Conservation (phyloP, 2,888 invertebrate species). For the Drosophila atripex region DNA sequence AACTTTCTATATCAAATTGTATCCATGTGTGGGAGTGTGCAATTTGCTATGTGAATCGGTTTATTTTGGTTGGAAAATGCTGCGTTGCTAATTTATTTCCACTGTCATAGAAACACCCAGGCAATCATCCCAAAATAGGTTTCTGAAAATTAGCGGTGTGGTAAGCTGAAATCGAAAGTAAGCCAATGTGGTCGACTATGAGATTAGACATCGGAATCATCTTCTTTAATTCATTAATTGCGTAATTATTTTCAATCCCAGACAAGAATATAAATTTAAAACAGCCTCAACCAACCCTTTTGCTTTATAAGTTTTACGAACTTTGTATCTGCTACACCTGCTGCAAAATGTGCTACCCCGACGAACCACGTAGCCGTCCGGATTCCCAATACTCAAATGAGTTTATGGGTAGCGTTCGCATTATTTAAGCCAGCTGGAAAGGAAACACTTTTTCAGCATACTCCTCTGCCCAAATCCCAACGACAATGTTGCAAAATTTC, state of each 20-base stretch:
- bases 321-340: slow-evolving; percentile 35
- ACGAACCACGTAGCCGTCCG: slow-evolving; percentile 48
- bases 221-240: neutral
- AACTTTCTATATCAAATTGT: slow-evolving; percentile 37
- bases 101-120: slow-evolving; percentile 51
- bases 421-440: slow-evolving; percentile 46
- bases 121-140: slow-evolving; percentile 1
- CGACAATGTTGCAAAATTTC: slow-evolving; percentile 66
- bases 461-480: slow-evolving; percentile 15
- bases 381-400: slow-evolving; percentile 65
- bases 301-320: neutral
- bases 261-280: neutral
- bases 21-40: slow-evolving; percentile 1
- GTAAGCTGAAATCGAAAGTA: slow-evolving; percentile 10
- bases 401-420: slow-evolving; percentile 62
- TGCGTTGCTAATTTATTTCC: slow-evolving; percentile 56
- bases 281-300: neutral
- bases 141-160: slow-evolving; percentile 26
- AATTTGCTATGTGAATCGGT: slow-evolving; percentile 35
- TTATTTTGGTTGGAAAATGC: slow-evolving; percentile 44
- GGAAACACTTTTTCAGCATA: slow-evolving; percentile 9
- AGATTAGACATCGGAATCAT: no score
- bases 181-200: no score
- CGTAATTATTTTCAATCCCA: neutral
- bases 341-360: slow-evolving; percentile 8